These are phyloP conservation scores for Exocentrus adspersus DNA, from an alignment of 2,888 invertebrate genomes.

Conservation along the genomic window DNA sequence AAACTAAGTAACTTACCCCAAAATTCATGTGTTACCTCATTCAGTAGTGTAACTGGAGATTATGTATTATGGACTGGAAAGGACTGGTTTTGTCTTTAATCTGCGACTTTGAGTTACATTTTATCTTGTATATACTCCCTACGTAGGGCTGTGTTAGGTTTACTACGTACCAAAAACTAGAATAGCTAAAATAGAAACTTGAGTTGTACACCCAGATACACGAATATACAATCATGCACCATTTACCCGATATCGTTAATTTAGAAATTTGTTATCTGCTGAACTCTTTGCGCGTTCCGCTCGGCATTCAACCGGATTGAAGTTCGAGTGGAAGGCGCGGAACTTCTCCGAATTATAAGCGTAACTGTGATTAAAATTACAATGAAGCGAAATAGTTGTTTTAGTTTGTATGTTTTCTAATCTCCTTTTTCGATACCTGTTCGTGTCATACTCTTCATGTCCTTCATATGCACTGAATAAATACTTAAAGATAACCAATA, in stretches of 20 bases:
- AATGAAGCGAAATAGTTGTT: conserved; percentile 30
- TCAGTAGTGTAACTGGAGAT: no score
- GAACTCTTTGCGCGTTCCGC: conserved; percentile 17
- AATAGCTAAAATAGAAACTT: conserved; percentile 20
- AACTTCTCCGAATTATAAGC: conserved; percentile 34
- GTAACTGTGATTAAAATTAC: conserved; percentile 37
- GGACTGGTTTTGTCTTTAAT: neutral
- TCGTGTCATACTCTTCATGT: conserved; percentile 9
- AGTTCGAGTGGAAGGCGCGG: conserved; percentile 8
- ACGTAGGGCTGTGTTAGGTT: conserved; percentile 32
- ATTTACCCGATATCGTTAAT: conserved; percentile 29
- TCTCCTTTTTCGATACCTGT: conserved; percentile 12
- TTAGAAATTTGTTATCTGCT: conserved; percentile 31
- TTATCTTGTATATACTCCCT: conserved; percentile 26
- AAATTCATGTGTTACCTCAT: no score
- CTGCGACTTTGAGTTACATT: neutral
- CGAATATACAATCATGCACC: conserved; percentile 34
- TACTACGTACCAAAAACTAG: conserved; percentile 10
- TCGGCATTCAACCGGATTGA: neutral
- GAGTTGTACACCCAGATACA: conserved; percentile 20
- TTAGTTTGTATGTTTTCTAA: conserved; percentile 22
- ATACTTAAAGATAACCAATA: conserved; percentile 12
- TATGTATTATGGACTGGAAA: no score
- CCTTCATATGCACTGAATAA: conserved; percentile 12
- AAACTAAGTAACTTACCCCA: no score